Base-by-base conservation (phyloP, 1,140 invertebrate genomes). In the Nephila pilipes region DNA sequence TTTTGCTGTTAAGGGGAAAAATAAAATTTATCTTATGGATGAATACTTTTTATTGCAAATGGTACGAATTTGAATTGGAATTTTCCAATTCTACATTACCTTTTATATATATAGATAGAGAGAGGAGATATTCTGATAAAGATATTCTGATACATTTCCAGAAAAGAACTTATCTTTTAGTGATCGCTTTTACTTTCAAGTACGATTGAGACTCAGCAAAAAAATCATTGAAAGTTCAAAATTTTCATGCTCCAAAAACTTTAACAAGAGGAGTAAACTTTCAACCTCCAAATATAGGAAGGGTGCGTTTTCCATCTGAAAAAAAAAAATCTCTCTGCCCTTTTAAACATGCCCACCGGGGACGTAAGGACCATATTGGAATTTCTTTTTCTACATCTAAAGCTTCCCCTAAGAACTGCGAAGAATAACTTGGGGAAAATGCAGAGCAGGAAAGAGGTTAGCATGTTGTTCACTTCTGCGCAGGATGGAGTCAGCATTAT, bases 231-330 rank as follows among this genome's bases (percentile, higher is more conserved):
- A 54, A 55, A 81, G 46, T 81, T 55, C 38, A 81, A 38, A 81
- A 81, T 81, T 54, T 18, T 55, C 80, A 81, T 81, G 22, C 46
- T 54, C 80, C 79, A 81, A 25, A 46, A 81, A 81, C 80, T 81
- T 81, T 81, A 81, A 81, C 80, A 81, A 80, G 75, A 46, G 80
- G n/a, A 55, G 22, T 81, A 81, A 81, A 81, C 38, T 81, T 81
- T 38, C 36, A 81, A 14, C n/a, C n/a, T 55, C 8, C 80, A 55
- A 81, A 55, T 54, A 81, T 54, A 55, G n/a, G n/a, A 81, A 81
- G 38, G 38, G 38, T 6, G 29, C 22, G 38, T 81, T 81, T 81
- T 81, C 80, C 80, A 14, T n/a, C 80, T 55, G 38, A 81, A 54
- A 54, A 80, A 81, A 81, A 54, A 81, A 81, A 54, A 36, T 36